These are phyloP conservation scores for Cochlearius cochlearius DNA, from an alignment of 2,113 vertebrate species.

Conservation along the genomic window DNA sequence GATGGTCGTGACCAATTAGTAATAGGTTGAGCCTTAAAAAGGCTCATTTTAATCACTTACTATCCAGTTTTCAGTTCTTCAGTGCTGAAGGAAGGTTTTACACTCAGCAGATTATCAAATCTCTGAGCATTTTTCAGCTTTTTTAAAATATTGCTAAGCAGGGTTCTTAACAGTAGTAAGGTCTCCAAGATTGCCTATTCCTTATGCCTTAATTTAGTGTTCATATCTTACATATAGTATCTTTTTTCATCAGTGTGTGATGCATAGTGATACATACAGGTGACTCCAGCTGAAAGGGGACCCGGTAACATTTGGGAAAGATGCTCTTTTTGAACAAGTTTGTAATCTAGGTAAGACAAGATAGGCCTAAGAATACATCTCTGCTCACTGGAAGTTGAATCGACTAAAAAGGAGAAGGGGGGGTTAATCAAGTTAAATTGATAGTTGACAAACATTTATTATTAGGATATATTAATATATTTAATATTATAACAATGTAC, in stretches of 20 bases:
- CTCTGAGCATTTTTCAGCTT: not conserved
- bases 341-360: not conserved
- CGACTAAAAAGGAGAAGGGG: not conserved
- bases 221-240: not conserved
- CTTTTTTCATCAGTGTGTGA: not conserved
- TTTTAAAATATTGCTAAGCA: not conserved
- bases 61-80: not conserved
- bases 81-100: not conserved
- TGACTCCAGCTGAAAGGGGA: not conserved
- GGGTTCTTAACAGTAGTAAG: not conserved
- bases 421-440: not conserved
- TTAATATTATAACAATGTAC: not conserved
- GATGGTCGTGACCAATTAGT: conserved; percentile 17
- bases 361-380: not conserved
- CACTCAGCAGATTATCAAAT: not conserved
- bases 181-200: not conserved
- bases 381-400: not conserved
- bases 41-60: not conserved
- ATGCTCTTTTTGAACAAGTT: not conserved
- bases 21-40: not conserved
- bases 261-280: not conserved
- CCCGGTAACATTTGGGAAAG: not conserved
- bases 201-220: not conserved
- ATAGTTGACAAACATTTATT: not conserved
- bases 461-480: not conserved